Base-by-base conservation (phyloP, 2,888 invertebrate species). In the Ormia ochracea region DNA sequence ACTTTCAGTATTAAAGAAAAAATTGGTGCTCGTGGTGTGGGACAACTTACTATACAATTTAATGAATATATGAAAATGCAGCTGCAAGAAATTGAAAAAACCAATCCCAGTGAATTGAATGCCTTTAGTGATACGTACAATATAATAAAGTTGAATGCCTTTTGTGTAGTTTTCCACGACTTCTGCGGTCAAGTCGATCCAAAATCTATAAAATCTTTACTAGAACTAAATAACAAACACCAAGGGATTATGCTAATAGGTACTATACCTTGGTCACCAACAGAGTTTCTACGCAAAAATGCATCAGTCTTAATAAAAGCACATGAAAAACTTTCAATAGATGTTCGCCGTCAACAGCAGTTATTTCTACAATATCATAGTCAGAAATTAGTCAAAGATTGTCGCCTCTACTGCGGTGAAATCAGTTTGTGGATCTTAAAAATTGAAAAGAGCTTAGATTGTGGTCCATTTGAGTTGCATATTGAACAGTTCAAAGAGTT, bases 181-280 rank as follows among this genome's bases (percentile, higher is more conserved):
- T 90, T 96, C 63, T 97, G 96, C 90, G 94, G 96, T 54, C 91
- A 92, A 83, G 91, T 92, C 83, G 96, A 97, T 88, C 94, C 93
- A 85, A 96, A 95, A 88, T 88, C 93, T 50, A 92, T 95, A 65
- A 94, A 93, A 88, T 90, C 92, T 63, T 87, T 96, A 28, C 91
- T 94, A 84, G 97, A 97, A 83, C 88, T 94, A 4, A 94, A 96
- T 88, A 93, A 92, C 86, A 96, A 95, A 93, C 92, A 95, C 50
- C 94, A 95, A 82, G 94, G 94, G 33, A 93, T 97, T 74, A 93
- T 94, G 52, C 90, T 98, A 33, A 91, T 93, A 74, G 96, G 96
- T 1, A 95, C 95, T 86, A 91, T 95, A 14, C 89, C 96, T 66
- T 98, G 97, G 96, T 93, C 94, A 85, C 96, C 98, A 0, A 95